Evolutionary conservation across 2,888 invertebrate species (phyloP), one percentile per base, ranked within the genome.

Genomic region (Dasysyrphus albostriatus): DNA sequence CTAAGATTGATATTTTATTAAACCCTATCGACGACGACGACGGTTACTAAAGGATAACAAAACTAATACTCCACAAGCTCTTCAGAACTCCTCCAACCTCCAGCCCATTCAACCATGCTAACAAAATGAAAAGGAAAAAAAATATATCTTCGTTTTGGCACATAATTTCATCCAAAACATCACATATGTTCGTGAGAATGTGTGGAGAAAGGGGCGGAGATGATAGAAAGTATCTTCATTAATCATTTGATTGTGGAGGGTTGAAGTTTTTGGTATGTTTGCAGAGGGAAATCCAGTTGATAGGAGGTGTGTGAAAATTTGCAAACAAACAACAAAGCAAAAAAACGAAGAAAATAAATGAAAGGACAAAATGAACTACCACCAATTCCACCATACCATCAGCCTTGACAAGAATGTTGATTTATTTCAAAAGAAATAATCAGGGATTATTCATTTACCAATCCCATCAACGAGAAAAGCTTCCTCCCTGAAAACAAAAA

Each of bases 401-500:
- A 19, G 24, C 69, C 81, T 67, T 81, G 84, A 77, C 76, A 74
- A 61, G 67, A 76, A 81, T 69, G 84, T 81, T 85, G 84, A 85
- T 85, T 85, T 85, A 85, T 85, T 81, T 85, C 81, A 39, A 77
- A 58, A 67, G 69, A 74, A 84, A 81, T 85, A 85, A 85, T 81
- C 81, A 85, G 42, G 54, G 81, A 85, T 85, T 85, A 85, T 85
- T 81, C 84, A 85, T 85, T 81, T 81, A 73, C 65, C 61, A 73
- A 76, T 19, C 10, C 67, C 12, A 51, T n/a, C n/a, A 6, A 54
- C 1, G 3, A 14, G 12, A 24, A 29, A 32, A 29, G 49, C 9
- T 5, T 4, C 2, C 9, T 12, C 10, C 6, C 5, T 16, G 9
- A 10, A 37, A 3, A n/a, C n/a, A n/a, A 16, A 49, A 49, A 24